Evolutionary conservation across 2,888 invertebrate genomes (phyloP), one percentile per base, ranked within the genome.

Genomic region (Agrotis puta): DNA sequence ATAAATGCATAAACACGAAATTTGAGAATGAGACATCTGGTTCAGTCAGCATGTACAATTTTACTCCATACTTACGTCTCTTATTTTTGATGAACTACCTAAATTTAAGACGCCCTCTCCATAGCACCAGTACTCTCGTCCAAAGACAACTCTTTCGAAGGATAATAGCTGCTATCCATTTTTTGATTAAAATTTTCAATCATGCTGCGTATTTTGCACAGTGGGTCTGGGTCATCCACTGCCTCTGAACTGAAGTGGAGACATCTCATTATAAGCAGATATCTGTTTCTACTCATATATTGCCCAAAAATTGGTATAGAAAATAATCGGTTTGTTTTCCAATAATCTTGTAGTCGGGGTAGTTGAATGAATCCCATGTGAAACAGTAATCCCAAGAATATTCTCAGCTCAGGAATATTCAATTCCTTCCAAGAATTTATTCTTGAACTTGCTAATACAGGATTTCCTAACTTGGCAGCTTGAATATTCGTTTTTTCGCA

Each of bases 281-380:
- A 53, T 53, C 53, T 53, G 53, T 53, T 53, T 53, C 53, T 24
- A 24, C 53, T 53, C 53, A 53, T 53, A 24, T 48, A 3, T 53
- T 53, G 53, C 24, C 53, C 53, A 53, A 24, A 53, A 24, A 53
- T 24, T 16, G 24, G 53, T 53, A 53, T 27, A 2, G 54, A 56
- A 56, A 56, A 56, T 56, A 56, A 56, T n/a, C 27, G 18, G 27
- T 56, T 56, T 11, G 27, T 56, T 56, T 56, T 54, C 24, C 27
- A 27, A 56, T 27, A 56, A 56, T n/a, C 27, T 56, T 27, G 18
- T 11, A 27, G n/a, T 7, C 24, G 53, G 53, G 53, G 22, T 4
- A 56, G 56, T 56, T n/a, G 13, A 56, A 56, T 56, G 6, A 57
- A 57, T 3, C 33, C 56, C 56, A 57, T 57, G 27, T 33, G 56